These are phyloP conservation scores for Epinotia bilunana DNA, from an alignment of 2,888 invertebrate species.

Conservation along the genomic window DNA sequence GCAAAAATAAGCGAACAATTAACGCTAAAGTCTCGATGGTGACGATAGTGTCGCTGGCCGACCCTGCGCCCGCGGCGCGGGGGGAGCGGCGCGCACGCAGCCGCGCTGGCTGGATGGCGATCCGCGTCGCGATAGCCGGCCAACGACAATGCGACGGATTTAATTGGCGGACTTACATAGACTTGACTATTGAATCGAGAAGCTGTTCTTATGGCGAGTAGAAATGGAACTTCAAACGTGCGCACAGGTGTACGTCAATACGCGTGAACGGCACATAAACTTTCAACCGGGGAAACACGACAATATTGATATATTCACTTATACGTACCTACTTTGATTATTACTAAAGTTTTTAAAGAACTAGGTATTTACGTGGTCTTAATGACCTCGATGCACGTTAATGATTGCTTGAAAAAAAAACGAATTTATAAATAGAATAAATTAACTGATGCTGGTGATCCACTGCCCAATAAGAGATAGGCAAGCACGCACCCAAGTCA, in stretches of 20 bases:
- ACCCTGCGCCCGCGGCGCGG: constrained; percentile 44
- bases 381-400: not conserved
- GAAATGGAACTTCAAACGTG: constrained; percentile 50
- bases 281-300: not conserved
- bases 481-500: constrained; percentile 24
- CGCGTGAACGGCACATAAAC: not conserved
- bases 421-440: constrained; percentile 7
- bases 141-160: constrained; percentile 63
- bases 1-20: constrained; percentile 71
- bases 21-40: constrained; percentile 61
- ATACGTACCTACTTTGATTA: no score
- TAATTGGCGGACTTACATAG: constrained; percentile 67
- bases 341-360: no score
- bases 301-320: not conserved
- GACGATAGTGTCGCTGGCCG: constrained; percentile 50
- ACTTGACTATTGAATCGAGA: constrained; percentile 52
- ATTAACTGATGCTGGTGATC: constrained; percentile 39
- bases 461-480: constrained; percentile 46
- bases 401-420: not conserved
- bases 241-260: constrained; percentile 53
- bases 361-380: not conserved
- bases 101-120: constrained; percentile 41
- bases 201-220: constrained; percentile 54
- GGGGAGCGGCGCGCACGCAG: constrained; percentile 34
- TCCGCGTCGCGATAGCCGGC: constrained; percentile 54